These are phyloP conservation scores for Apodemus agrarius DNA, from an alignment of 2,797 vertebrate genomes.

Conservation along the genomic window DNA sequence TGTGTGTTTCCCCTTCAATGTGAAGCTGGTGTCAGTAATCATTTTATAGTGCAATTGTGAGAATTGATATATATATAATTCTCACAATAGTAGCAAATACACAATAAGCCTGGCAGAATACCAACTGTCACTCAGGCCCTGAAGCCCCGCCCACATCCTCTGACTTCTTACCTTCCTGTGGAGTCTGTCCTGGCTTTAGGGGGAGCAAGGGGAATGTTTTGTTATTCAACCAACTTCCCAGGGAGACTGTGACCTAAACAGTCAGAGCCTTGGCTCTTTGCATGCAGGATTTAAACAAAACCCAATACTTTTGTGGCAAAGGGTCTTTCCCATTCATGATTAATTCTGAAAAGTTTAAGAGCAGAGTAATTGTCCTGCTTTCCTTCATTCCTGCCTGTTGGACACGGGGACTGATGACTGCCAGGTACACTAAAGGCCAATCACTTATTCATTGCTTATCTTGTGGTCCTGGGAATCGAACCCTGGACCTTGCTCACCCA, in stretches of 20 bases:
- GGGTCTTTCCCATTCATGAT: conserved; percentile 30
- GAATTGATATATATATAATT: not conserved
- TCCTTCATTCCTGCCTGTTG: conserved; percentile 16
- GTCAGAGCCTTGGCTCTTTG: conserved; percentile 23
- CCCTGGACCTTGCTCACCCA: not conserved
- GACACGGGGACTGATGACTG: not conserved
- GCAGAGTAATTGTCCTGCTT: conserved; percentile 5
- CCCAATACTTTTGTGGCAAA: not conserved
- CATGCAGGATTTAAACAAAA: conserved; percentile 1
- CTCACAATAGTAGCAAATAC: not conserved
- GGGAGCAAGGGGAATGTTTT: not conserved
- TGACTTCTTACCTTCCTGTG: not conserved
- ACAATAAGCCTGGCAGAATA: not conserved
- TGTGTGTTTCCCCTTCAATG: not conserved
- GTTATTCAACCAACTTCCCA: conserved; percentile 20
- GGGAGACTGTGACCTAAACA: not conserved
- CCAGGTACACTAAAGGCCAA: not conserved
- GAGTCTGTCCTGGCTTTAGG: not conserved
- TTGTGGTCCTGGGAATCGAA: not conserved
- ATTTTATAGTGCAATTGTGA: not conserved
- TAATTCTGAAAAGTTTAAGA: conserved; percentile 18
- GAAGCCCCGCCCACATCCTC: not conserved
- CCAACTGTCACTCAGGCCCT: not conserved
- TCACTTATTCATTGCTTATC: conserved; percentile 1
- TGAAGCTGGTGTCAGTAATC: not conserved